Conservation (phyloP, 2,113 vertebrate species). For the Pelmatolapia mariae region DNA sequence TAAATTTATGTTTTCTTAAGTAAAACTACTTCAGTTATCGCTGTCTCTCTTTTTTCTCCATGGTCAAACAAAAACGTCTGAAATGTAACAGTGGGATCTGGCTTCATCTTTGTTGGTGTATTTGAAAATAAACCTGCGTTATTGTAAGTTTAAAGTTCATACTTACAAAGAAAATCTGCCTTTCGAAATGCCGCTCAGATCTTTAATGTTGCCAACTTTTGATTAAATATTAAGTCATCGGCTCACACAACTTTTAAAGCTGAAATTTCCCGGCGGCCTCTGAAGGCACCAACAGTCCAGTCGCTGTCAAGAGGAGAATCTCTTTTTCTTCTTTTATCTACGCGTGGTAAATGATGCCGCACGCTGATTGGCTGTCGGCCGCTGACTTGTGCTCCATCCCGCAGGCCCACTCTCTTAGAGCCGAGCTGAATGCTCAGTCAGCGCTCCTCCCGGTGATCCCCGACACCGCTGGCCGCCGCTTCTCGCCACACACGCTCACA, state of each 20-base stretch:
- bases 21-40: not conserved
- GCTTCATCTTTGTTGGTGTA: not conserved
- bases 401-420: constrained; percentile 26
- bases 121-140: not conserved
- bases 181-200: not conserved
- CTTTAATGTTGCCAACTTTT: not conserved
- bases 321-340: constrained; percentile 26
- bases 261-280: not conserved
- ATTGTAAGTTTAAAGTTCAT: not conserved
- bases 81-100: not conserved
- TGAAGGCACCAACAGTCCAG: not conserved
- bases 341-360: constrained; percentile 46
- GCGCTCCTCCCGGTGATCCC: constrained; percentile 37
- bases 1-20: rapidly evolving
- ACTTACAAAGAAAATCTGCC: not conserved
- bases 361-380: constrained; percentile 59
- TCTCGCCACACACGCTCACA: not conserved
- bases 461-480: constrained; percentile 18
- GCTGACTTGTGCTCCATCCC: constrained; percentile 47
- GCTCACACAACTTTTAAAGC: not conserved
- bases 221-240: not conserved
- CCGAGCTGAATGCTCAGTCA: constrained; percentile 43
- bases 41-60: no score
- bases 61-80: not conserved
- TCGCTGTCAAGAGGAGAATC: not conserved